Base-by-base conservation (phyloP, 2,113 vertebrate genomes). In the Centrocercus urophasianus region DNA sequence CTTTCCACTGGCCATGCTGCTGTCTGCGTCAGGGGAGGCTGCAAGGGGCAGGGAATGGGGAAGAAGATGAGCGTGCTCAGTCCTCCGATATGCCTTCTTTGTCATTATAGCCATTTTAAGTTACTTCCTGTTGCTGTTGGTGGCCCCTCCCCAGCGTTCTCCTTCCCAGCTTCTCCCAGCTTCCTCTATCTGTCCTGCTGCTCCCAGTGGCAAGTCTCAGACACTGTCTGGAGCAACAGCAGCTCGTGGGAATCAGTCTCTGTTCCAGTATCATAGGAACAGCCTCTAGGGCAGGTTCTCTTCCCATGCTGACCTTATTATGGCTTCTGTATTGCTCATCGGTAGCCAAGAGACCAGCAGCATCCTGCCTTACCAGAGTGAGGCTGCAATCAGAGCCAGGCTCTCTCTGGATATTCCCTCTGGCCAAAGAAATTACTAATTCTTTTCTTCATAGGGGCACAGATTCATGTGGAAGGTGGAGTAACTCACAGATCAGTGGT, bases 191-290 rank as follows among this genome's bases (percentile, higher is more conserved):
- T 59, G 18, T 86, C 45, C 30, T 3, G 7, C 30, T 77, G 48
- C 54, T 93, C 59, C 43, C 6, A 1, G 67, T 11, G 48, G 66
- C n/a, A 85, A 75, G 70, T 79, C 89, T 71, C n/a, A 91, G 82
- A n/a, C 75, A 83, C 79, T 34, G 75, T 86, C 92, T 94, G 85
- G 76, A 81, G 79, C 78, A 89, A 73, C 10, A 73, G 64, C 67
- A 89, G 24, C 79, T 85, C 30, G 27, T 63, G 60, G 56, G 95
- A 86, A 24, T 67, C 80, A 42, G 34, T 30, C 16, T 76, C 56
- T 77, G 52, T 45, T 86, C 45, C 64, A 66, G 57, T 40, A 52
- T 57, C 73, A 61, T 1, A 79, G 40, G 8, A 82, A 25, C 24
- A 0, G 5, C 81, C 84, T 60, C 32, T 30, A 72, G 74, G 89